Percentiles rank a stretch among this genome's conserved stretches.
phyloP scores from a whole-genome alignment of 2,113 vertebrate genomes.

The Xiphias gladius region DNA sequence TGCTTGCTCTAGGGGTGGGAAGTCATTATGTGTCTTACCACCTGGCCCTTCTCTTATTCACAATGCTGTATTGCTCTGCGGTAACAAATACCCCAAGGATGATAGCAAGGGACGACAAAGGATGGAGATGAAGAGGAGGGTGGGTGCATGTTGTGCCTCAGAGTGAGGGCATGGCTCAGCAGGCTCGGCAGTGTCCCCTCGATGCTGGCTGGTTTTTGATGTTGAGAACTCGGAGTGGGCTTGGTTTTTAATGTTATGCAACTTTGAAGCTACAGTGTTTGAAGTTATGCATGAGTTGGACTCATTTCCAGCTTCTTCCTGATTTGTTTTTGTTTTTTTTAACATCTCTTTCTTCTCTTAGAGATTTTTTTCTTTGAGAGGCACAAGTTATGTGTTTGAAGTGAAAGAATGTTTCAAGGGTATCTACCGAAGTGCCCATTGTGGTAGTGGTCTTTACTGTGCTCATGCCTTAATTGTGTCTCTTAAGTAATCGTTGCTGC shows the following conservation, averaged over 20 bases:
- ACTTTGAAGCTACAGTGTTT: slow-evolving; percentile 84
- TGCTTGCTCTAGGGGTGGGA: slow-evolving; percentile 32
- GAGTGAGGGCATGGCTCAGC: slow-evolving; percentile 68
- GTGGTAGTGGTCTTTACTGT: slow-evolving; percentile 64
- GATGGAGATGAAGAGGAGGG: slow-evolving; percentile 71
- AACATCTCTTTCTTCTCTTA: slow-evolving; percentile 71
- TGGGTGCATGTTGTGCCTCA: slow-evolving; percentile 62
- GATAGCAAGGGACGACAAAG: slow-evolving; percentile 60
- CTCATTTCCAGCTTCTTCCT: slow-evolving; percentile 84
- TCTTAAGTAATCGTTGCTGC: slow-evolving; percentile 59
- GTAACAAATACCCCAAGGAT: slow-evolving; percentile 68
- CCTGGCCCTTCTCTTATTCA: slow-evolving; percentile 66
- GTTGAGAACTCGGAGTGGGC: slow-evolving; percentile 72
- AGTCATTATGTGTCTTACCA: slow-evolving; percentile 58
- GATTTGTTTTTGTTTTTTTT: slow-evolving; percentile 77
- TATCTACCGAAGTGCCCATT: slow-evolving; percentile 67
- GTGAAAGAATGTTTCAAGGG: slow-evolving; percentile 79
- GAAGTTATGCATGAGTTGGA: slow-evolving; percentile 86
- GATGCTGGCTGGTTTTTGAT: slow-evolving; percentile 76
- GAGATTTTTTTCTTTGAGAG: slow-evolving; percentile 46
- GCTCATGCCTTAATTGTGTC: slow-evolving; percentile 74
- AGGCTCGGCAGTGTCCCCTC: slow-evolving; percentile 71
- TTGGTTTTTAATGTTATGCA: slow-evolving; percentile 84
- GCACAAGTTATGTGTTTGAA: slow-evolving; percentile 77
- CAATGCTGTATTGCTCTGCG: slow-evolving; percentile 32